phyloP scores from a whole-genome alignment of 64 coral and sea anemone genomes.

The Stichodactyla helianthus region DNA sequence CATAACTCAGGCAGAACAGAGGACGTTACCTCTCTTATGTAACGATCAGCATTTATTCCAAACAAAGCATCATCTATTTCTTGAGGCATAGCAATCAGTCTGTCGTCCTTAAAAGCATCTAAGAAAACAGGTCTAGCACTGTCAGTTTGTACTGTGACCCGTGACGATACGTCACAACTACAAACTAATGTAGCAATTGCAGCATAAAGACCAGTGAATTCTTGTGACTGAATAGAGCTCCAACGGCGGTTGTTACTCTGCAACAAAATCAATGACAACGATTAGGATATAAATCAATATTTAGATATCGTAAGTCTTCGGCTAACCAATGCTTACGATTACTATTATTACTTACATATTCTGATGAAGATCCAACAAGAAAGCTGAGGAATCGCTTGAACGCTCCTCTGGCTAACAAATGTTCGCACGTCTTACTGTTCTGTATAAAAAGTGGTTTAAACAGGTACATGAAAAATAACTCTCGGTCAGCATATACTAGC shows the following conservation, averaged over 20 bases:
- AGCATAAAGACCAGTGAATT: constrained; percentile 76
- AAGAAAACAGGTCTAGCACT: constrained; percentile 33
- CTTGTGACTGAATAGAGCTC: constrained; percentile 86
- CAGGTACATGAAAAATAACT: too few species aligned
- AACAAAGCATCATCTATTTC: constrained; percentile 92
- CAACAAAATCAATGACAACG: neutral
- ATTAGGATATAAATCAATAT: neutral
- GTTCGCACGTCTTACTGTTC: constrained; percentile 72
- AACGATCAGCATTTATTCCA: constrained; percentile 64
- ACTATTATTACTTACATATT: constrained; percentile 59
- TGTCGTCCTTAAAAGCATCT: constrained; percentile 26
- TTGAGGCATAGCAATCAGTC: constrained; percentile 60
- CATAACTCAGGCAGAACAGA: too few species aligned
- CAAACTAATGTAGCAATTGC: constrained; percentile 79
- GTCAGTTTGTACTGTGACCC: constrained; percentile 28
- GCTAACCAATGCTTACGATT: neutral
- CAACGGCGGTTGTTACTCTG: constrained; percentile 49
- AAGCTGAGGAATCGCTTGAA: constrained; percentile 74
- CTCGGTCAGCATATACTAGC: too few species aligned
- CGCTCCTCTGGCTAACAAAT: constrained; percentile 56
- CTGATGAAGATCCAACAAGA: constrained; percentile 72
- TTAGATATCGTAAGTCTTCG: neutral
- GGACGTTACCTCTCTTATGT: constrained; percentile 22
- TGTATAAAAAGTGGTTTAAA: neutral
- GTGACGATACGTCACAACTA: constrained; percentile 70